A percentile compares a stretch with the other conserved stretches of the same genome.
Conservation (phyloP, 2,797 vertebrate species). For the Pangasius sanitwongsei region DNA sequence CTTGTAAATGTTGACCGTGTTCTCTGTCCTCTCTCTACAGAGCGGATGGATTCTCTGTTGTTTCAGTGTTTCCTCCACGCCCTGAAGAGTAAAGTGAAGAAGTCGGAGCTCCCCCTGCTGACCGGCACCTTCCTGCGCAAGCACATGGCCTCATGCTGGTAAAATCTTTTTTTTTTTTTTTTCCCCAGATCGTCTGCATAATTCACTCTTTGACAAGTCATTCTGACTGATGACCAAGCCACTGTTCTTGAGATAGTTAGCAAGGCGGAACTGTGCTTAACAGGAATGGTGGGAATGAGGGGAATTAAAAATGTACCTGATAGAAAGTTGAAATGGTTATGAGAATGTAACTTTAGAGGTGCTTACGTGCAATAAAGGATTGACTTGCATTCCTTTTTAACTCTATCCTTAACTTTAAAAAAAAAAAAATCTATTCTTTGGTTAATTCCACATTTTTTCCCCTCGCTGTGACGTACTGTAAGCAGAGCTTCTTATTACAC, state of each 20-base stretch:
- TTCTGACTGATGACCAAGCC: not conserved
- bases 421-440: not conserved
- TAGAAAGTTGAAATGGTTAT: not conserved
- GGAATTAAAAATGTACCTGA: not conserved
- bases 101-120: constrained; percentile 92
- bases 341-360: not conserved
- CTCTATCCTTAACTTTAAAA: not conserved
- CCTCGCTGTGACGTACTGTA: not conserved
- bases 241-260: not conserved
- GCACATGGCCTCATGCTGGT: constrained; percentile 96
- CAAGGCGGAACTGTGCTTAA: not conserved
- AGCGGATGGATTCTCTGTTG: constrained; percentile 89
- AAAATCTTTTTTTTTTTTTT: constrained; percentile 31
- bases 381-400: not conserved
- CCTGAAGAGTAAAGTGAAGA: constrained; percentile 90
- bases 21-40: constrained; percentile 69
- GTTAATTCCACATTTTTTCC: not conserved
- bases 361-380: not conserved
- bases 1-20: constrained; percentile 6
- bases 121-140: constrained; percentile 90
- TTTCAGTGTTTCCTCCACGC: constrained; percentile 91
- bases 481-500: not conserved
- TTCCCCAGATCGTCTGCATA: too few relatives aligned
- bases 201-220: not conserved
- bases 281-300: not conserved